These are phyloP conservation scores for Lithophane ornitopus DNA, from an alignment of 2,888 invertebrate genomes.

Conservation along the genomic window DNA sequence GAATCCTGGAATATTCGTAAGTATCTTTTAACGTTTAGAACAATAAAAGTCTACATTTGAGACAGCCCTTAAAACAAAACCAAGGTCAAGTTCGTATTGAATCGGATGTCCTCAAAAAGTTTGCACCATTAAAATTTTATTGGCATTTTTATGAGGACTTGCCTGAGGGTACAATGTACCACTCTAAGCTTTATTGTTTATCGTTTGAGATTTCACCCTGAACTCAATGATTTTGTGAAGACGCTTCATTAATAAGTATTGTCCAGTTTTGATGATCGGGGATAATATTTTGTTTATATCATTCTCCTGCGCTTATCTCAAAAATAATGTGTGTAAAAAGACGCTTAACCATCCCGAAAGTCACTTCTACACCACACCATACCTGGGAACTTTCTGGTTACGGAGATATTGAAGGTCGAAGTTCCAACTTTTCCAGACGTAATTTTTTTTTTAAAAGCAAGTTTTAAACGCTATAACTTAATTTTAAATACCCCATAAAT, in stretches of 20 bases:
- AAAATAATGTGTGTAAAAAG: too few relatives aligned
- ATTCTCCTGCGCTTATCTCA: too few relatives aligned
- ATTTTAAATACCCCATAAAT: too few relatives aligned
- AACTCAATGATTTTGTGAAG: conserved; percentile 2
- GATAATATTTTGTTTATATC: not conserved
- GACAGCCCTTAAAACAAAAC: conserved; percentile 48
- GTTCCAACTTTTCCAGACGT: too few relatives aligned
- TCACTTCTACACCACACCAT: too few relatives aligned
- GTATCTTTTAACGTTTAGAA: not conserved
- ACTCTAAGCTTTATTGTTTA: conserved; percentile 40
- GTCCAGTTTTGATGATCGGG: not conserved
- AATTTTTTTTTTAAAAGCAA: too few relatives aligned
- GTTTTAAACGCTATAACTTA: too few relatives aligned
- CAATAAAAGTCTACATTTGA: not conserved
- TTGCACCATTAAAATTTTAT: conserved; percentile 56
- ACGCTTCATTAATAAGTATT: not conserved
- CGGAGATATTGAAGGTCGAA: too few relatives aligned
- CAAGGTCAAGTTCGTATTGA: conserved; percentile 68
- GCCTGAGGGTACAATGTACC: conserved; percentile 34
- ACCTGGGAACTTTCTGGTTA: too few relatives aligned
- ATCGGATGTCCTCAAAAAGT: conserved; percentile 57
- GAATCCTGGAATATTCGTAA: not conserved
- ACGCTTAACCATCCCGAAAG: too few relatives aligned
- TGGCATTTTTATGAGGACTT: conserved; percentile 52
- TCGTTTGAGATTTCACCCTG: conserved; percentile 10